Percentiles rank a stretch among this genome's conserved stretches.
phyloP scores from a whole-genome alignment of 2,113 vertebrate species.

The Tretioscincus oriximinensis region DNA sequence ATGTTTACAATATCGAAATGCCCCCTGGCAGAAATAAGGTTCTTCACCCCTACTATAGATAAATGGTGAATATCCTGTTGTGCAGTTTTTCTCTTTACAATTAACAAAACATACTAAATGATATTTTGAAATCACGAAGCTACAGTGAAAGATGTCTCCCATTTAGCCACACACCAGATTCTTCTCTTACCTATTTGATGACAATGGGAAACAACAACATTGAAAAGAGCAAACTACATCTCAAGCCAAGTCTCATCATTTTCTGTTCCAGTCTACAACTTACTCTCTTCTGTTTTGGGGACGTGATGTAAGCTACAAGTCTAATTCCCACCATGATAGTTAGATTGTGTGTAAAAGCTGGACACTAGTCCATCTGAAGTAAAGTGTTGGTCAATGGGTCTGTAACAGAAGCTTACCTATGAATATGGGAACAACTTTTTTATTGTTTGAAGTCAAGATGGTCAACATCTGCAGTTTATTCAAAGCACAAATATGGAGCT shows the following conservation, averaged over 20 bases:
- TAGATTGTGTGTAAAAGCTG: rapidly evolving
- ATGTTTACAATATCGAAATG: no score
- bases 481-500: not conserved
- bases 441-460: rapidly evolving
- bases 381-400: not conserved
- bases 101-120: not conserved
- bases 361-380: rapidly evolving
- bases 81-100: not conserved
- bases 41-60: not conserved
- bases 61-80: not conserved
- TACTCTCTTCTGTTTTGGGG: not conserved
- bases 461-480: not conserved
- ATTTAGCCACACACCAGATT: not conserved
- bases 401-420: not conserved
- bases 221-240: not conserved
- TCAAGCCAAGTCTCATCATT: not conserved
- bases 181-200: not conserved
- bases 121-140: not conserved
- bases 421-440: not conserved
- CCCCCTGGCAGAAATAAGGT: no score
- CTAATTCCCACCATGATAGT: not conserved
- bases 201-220: not conserved
- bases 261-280: not conserved
- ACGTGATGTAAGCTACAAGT: not conserved
- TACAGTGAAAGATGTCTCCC: not conserved